These are phyloP conservation scores for Caenorhabditis uteleia DNA, from an alignment of 2,888 invertebrate species.

Conservation along the genomic window DNA sequence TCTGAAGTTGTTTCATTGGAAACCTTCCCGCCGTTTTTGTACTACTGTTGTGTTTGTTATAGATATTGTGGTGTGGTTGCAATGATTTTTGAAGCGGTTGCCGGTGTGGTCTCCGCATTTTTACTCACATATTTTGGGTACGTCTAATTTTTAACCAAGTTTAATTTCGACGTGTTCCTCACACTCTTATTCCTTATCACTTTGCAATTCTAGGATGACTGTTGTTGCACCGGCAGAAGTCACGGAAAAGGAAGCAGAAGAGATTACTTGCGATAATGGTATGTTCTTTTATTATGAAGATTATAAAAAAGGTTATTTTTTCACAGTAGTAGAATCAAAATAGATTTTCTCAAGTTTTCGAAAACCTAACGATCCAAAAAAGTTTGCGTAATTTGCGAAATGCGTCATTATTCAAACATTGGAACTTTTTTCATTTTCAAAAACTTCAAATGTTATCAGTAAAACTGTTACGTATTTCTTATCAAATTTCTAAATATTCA, in stretches of 20 bases:
- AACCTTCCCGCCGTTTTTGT: neutral
- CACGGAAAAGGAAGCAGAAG: conserved; percentile 30
- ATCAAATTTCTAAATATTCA: too few species aligned
- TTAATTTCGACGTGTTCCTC: neutral
- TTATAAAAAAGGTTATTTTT: neutral
- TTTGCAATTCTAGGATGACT: conserved; percentile 21
- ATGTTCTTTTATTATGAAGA: neutral
- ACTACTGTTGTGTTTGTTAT: neutral
- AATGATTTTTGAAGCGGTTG: neutral
- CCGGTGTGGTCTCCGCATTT: neutral
- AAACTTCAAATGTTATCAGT: neutral
- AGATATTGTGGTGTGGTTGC: too few species aligned
- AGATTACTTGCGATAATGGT: conserved; percentile 24
- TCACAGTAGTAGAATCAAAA: neutral
- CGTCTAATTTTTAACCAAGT: neutral
- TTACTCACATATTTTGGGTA: conserved; percentile 22
- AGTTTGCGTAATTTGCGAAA: neutral
- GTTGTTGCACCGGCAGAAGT: conserved; percentile 33
- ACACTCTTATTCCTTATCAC: neutral
- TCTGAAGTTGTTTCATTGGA: too few species aligned
- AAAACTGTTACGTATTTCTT: too few species aligned
- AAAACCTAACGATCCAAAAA: neutral
- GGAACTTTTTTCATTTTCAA: neutral
- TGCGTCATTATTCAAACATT: neutral
- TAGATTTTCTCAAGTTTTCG: neutral